Percentiles rank a stretch among this genome's conserved stretches.
phyloP scores from a whole-genome alignment of 1,140 invertebrate genomes.

The Hirudo medicinalis region DNA sequence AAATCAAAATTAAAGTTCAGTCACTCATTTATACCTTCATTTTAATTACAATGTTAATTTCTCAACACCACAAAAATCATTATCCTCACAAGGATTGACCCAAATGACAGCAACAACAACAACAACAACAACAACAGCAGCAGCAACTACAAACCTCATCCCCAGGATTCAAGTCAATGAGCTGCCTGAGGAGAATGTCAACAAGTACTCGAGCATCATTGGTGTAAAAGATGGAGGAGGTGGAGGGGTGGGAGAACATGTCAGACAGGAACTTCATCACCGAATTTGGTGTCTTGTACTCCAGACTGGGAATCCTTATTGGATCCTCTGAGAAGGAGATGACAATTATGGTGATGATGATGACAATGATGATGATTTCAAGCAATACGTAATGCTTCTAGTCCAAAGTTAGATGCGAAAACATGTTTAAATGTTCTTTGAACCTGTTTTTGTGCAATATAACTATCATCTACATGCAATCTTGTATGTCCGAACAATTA shows the following conservation, averaged over 20 bases:
- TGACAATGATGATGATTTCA: neutral
- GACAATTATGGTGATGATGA: neutral
- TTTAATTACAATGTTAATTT: neutral
- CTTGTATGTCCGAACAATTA: neutral
- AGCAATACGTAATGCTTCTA: neutral
- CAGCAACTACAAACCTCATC: conserved; percentile 52
- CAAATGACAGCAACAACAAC: neutral
- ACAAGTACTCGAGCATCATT: conserved; percentile 82
- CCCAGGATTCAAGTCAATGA: conserved; percentile 72
- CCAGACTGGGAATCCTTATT: conserved; percentile 63
- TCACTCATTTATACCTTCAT: neutral
- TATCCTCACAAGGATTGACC: neutral
- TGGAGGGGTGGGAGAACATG: conserved; percentile 59
- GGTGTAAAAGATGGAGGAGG: conserved; percentile 73
- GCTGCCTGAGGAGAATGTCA: conserved; percentile 73
- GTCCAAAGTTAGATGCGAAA: no score
- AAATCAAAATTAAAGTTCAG: neutral
- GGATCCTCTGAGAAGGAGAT: conserved; percentile 59
- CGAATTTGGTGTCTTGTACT: conserved; percentile 63
- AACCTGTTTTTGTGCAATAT: neutral
- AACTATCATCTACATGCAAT: neutral
- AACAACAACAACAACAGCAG: neutral
- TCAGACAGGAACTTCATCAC: conserved; percentile 75
- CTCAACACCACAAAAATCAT: neutral
- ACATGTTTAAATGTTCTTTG: neutral